Conservation (phyloP, 2,113 vertebrate species). For the Chinchilla lanigera region DNA sequence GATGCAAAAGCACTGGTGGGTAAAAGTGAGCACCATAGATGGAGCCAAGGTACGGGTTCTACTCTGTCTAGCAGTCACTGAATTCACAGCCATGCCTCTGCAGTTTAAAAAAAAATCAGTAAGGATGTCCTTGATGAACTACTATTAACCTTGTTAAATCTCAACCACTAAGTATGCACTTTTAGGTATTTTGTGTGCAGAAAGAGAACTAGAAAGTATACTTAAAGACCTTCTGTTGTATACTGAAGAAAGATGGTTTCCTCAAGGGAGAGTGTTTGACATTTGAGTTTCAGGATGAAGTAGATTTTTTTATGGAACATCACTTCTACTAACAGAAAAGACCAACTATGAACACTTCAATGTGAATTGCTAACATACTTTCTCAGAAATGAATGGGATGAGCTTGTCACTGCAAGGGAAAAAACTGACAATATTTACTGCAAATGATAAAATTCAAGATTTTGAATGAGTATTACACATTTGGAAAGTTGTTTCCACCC, state of each 20-base stretch:
- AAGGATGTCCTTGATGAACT: neutral
- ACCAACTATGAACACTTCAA: neutral
- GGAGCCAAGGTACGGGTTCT: neutral
- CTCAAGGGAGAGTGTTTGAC: neutral
- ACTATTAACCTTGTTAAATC: constrained; percentile 3
- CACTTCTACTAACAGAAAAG: neutral
- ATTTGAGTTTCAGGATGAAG: neutral
- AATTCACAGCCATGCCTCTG: neutral
- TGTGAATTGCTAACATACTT: neutral
- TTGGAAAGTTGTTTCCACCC: constrained; percentile 22
- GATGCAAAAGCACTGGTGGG: neutral
- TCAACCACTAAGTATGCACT: neutral
- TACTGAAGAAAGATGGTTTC: neutral
- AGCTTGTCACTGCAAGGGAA: neutral
- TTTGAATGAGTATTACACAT: neutral
- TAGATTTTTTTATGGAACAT: neutral
- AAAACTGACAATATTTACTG: constrained; percentile 19
- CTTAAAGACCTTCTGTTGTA: neutral
- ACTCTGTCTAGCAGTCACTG: neutral
- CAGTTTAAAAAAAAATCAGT: neutral
- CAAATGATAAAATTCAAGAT: constrained; percentile 24
- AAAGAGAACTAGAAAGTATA: neutral
- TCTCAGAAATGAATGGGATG: neutral
- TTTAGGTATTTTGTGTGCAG: neutral
- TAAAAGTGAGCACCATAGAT: neutral